Conservation (phyloP, 2,113 vertebrate genomes). For the Coracopsis vasa region DNA sequence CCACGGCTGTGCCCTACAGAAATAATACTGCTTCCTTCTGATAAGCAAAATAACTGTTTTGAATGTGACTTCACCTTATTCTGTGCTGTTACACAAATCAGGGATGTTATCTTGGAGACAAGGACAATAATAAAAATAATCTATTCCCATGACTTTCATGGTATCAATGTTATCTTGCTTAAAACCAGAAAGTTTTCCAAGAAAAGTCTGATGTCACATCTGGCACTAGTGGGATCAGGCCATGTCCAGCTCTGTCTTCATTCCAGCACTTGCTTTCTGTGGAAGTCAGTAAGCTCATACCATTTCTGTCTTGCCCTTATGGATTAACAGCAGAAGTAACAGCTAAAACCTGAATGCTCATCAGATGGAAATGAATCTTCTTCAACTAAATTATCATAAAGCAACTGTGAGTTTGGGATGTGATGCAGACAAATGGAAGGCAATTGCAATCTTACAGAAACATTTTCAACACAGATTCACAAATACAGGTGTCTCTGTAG, state of each 20-base stretch:
- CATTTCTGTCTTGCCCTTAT: background rate
- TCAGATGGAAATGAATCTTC: background rate
- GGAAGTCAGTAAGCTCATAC: background rate
- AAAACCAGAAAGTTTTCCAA: background rate
- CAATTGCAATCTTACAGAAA: background rate
- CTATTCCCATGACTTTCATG: background rate
- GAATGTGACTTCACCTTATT: constrained; percentile 53
- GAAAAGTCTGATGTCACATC: constrained; percentile 6
- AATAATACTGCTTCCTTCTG: constrained; percentile 56
- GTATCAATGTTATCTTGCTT: constrained; percentile 11
- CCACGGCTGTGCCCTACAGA: constrained; percentile 12
- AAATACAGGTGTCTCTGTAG: background rate
- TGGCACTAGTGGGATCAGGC: background rate
- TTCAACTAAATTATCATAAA: background rate
- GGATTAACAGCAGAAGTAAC: background rate
- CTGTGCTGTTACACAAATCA: background rate
- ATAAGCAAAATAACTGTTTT: constrained; percentile 57
- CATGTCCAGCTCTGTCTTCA: background rate
- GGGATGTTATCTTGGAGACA: constrained; percentile 27
- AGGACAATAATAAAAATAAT: constrained; percentile 34
- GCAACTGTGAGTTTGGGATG: background rate
- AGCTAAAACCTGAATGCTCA: background rate
- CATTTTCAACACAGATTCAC: background rate
- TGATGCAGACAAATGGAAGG: background rate
- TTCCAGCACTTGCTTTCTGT: background rate